Evolutionary conservation across 2,797 vertebrate genomes (phyloP), one percentile per base, ranked within the genome.

Genomic region (Sebastes vulpes): DNA sequence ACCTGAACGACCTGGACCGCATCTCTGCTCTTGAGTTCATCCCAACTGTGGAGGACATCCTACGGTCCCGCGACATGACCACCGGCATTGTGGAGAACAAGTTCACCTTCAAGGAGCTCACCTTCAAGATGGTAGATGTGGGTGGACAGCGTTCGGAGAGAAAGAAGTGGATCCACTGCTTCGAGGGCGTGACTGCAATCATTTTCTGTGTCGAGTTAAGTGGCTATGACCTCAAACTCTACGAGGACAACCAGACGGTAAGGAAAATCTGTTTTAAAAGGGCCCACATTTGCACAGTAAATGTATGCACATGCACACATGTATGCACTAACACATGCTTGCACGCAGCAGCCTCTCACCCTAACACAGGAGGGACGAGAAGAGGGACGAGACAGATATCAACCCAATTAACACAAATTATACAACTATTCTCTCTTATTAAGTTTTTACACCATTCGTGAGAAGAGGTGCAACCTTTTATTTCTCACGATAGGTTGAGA

Each of bases 131-230:
- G 99, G 99, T 99, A 75, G 99, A 99, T 0, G 99, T 99, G 90
- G 99, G 99, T 4, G 99, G 99, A 31, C 98, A 99, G 94, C 96
- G 99, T 32, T 99, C 99, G 0, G 99, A 99, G 94, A 96, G 99
- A 83, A 99, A 99, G 95, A 99, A 99, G 92, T 99, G 98, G 98
- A 99, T 99, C 96, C 99, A 99, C 93, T 99, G 99, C 95, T 99
- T 99, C 9, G 99, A 99, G 93, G 99, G 99, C 4, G 99, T 99
- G 86, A 99, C 99, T 29, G 99, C 99, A 94, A 99, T 99, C 96
- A 99, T 99, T 95, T 99, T 99, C 97, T 99, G 99, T 66, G 99
- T 99, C 88, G 99, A 99, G 96, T 97, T 99, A 72, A 99, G 99
- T 52, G 98, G 98, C 88, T 99, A 99, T 12, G 99, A 99, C 95